Conservation (phyloP, 2,888 invertebrate genomes). For the Mesorhabditis belari region DNA sequence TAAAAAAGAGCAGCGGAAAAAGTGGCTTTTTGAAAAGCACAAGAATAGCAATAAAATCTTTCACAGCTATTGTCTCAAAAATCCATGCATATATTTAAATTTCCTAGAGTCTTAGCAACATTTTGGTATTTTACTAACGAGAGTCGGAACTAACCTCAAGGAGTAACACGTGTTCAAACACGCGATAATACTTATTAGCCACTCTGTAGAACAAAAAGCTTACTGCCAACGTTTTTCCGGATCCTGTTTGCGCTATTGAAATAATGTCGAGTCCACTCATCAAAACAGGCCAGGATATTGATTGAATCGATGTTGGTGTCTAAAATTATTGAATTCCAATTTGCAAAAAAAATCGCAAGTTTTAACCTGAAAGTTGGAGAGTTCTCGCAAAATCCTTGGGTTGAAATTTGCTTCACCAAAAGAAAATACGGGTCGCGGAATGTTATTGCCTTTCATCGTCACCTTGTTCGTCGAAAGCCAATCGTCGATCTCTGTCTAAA, state of each 20-base stretch:
- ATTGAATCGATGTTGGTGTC: background rate
- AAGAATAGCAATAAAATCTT: no score
- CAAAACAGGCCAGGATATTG: background rate
- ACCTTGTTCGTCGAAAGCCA: slow-evolving; percentile 76
- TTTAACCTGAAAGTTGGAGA: background rate
- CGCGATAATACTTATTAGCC: no score
- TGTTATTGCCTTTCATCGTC: slow-evolving; percentile 74
- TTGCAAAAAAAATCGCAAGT: background rate
- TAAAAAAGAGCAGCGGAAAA: no score
- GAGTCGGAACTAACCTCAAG: no score
- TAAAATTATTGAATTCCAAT: background rate
- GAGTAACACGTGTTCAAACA: no score
- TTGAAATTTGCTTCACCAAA: slow-evolving; percentile 80
- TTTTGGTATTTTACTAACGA: no score
- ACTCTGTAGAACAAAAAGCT: no score
- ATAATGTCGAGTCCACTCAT: background rate
- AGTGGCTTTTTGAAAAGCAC: no score
- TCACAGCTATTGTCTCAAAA: no score
- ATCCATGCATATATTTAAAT: no score
- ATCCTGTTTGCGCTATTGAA: background rate
- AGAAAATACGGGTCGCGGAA: slow-evolving; percentile 77
- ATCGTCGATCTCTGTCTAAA: slow-evolving; percentile 57
- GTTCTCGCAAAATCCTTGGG: background rate
- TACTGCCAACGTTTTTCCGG: background rate
- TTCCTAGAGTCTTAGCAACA: no score